Percentiles rank a stretch among this genome's conserved stretches.
Conservation (phyloP, 2,113 vertebrate genomes). For the Phycodurus eques region DNA sequence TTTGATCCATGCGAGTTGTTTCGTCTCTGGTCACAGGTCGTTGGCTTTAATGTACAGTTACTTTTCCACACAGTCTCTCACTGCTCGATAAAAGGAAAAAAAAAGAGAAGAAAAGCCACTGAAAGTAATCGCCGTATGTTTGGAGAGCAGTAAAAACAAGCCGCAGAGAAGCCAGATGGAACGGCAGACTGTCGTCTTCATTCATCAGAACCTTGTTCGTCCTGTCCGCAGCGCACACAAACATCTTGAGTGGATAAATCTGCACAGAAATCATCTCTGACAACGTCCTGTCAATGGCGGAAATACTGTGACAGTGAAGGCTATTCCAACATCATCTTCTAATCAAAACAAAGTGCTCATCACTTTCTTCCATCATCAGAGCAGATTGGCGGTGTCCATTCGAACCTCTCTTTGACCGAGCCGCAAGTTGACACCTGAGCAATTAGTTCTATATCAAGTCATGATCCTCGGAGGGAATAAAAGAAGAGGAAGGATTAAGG, state of each 20-base stretch:
- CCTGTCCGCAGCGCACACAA: background rate
- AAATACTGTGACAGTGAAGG: constrained; percentile 1
- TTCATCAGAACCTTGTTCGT: constrained; percentile 25
- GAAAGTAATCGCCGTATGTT: constrained; percentile 14
- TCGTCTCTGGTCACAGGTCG: constrained; percentile 20
- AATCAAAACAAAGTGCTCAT: constrained; percentile 24
- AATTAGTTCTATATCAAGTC: constrained; percentile 29
- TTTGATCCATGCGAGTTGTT: constrained; percentile 27
- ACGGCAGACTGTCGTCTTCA: constrained; percentile 17
- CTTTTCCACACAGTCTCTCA: constrained; percentile 8
- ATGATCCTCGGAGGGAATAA: constrained; percentile 34
- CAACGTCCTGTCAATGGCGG: constrained; percentile 15
- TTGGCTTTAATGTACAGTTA: constrained; percentile 1
- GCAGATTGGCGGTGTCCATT: constrained; percentile 17
- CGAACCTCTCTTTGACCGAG: constrained; percentile 22
- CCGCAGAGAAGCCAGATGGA: constrained; percentile 29
- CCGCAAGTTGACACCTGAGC: constrained; percentile 31
- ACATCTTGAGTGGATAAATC: constrained; percentile 28
- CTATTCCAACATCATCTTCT: constrained; percentile 3
- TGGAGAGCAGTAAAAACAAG: constrained; percentile 23
- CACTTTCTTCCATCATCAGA: background rate
- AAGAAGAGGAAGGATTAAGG: constrained; percentile 15
- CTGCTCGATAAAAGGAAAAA: constrained; percentile 3
- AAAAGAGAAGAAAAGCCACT: constrained; percentile 13
- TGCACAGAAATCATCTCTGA: constrained; percentile 32